Evolutionary conservation across 1,140 invertebrate species (phyloP).

Genomic region (Drosophila baimaii): DNA sequence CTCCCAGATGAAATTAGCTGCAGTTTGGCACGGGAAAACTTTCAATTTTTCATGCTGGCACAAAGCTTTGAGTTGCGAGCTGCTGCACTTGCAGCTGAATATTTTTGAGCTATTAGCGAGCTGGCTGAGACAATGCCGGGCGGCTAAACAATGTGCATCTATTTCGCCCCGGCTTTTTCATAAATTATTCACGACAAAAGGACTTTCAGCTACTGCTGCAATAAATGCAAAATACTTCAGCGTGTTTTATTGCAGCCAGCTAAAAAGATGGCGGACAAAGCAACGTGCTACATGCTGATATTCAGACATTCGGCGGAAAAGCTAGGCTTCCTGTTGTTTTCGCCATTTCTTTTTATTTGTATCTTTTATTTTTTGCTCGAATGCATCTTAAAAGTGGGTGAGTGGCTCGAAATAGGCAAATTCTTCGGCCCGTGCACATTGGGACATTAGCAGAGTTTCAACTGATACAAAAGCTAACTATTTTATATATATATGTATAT

Average conservation of each 20-base stretch:
- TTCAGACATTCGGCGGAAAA: conserved; percentile 27
- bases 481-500: too few species aligned
- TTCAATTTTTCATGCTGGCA: conserved; percentile 53
- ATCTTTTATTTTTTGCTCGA: conserved; percentile 13
- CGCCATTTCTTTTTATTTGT: conserved; percentile 21
- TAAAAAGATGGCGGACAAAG: conserved; percentile 53
- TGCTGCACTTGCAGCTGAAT: conserved; percentile 35
- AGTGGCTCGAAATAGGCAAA: not conserved
- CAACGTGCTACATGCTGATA: conserved; percentile 24
- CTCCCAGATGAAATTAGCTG: conserved; percentile 59
- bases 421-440: not conserved
- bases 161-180: conserved; percentile 56
- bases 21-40: conserved; percentile 41
- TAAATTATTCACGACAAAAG: conserved; percentile 76
- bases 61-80: conserved; percentile 37
- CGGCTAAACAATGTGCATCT: conserved; percentile 57
- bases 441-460: not conserved
- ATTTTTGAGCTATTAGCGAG: conserved; percentile 67
- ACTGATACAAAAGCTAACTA: not conserved
- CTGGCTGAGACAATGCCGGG: conserved; percentile 46
- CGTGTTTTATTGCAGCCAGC: conserved; percentile 55
- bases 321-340: conserved; percentile 29
- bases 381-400: conserved; percentile 22
- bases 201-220: conserved; percentile 39
- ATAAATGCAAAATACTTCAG: conserved; percentile 62